Percentiles rank a stretch among this genome's conserved stretches.
Evolutionary conservation across 2,797 vertebrate species (phyloP).

Genomic region (Pterois miles): DNA sequence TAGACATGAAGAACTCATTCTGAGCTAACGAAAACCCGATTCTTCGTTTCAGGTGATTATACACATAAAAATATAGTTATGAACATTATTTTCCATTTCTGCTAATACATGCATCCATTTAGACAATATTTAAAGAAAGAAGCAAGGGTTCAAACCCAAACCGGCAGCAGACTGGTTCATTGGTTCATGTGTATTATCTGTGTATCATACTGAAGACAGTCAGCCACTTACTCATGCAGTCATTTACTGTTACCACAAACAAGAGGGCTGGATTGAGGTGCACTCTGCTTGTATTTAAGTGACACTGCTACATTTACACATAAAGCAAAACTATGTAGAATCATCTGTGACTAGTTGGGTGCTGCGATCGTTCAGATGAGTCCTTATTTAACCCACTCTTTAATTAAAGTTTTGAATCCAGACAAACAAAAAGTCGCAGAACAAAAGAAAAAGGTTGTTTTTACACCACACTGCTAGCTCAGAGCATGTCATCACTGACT

Average conservation of each 20-base stretch:
- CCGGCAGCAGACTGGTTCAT: neutral
- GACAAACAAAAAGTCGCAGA: neutral
- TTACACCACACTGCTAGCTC: neutral
- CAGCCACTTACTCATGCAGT: conserved; percentile 8
- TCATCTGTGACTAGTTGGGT: neutral
- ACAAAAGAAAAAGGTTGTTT: neutral
- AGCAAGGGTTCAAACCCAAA: conserved; percentile 3
- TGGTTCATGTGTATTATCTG: neutral
- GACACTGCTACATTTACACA: conserved; percentile 16
- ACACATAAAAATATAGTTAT: no score
- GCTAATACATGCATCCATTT: neutral
- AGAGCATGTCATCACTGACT: no score
- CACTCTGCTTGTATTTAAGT: conserved; percentile 12
- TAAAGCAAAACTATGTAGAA: conserved; percentile 41
- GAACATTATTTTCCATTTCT: no score
- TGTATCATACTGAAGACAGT: neutral
- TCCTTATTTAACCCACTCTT: neutral
- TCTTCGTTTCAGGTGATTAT: no score
- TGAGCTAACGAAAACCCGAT: no score
- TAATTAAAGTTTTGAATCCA: neutral
- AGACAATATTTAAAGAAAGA: conserved; percentile 1
- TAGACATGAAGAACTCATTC: no score
- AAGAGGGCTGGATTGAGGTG: neutral
- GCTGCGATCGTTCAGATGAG: neutral
- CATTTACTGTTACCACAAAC: conserved; percentile 26